These are phyloP conservation scores for Paratilapia polleni DNA, from an alignment of 2,113 vertebrate species.

Conservation along the genomic window DNA sequence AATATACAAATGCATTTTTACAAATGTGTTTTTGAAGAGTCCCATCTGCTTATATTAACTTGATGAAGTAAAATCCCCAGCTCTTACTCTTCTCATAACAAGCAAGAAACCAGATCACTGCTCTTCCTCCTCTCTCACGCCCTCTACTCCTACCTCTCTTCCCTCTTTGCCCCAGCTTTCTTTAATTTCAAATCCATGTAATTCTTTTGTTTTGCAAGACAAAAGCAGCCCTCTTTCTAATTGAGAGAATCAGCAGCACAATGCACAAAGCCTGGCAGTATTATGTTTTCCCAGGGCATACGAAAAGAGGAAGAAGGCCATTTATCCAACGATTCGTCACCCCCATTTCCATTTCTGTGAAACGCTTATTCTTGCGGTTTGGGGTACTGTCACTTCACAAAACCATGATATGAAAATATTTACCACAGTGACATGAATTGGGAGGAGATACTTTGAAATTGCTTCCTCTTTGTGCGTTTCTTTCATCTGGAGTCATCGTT, in stretches of 20 bases:
- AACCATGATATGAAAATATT: conserved; percentile 62
- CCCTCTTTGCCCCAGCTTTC: conserved; percentile 25
- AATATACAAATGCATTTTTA: neutral
- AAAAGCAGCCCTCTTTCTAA: conserved; percentile 54
- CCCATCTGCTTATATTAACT: conserved; percentile 15
- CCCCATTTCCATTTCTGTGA: conserved; percentile 58
- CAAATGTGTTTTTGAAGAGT: neutral
- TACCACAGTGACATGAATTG: conserved; percentile 39
- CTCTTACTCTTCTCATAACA: neutral
- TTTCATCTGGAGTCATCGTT: conserved; percentile 3
- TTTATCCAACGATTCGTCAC: conserved; percentile 42
- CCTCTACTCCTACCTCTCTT: neutral
- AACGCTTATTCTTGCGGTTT: conserved; percentile 55
- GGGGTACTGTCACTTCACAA: conserved; percentile 55
- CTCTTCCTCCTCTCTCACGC: neutral
- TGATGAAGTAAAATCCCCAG: neutral
- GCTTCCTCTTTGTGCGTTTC: conserved; percentile 9
- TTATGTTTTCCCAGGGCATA: conserved; percentile 44
- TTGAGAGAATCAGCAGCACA: conserved; percentile 46
- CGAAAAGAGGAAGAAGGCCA: conserved; percentile 33
- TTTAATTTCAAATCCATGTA: conserved; percentile 48
- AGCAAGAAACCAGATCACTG: conserved; percentile 28
- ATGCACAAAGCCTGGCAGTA: conserved; percentile 58
- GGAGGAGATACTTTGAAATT: conserved; percentile 27
- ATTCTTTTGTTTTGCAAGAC: conserved; percentile 55